Base-by-base conservation (phyloP, 30 jellyfish, hydroid and myxozoan species). In the Kudoa iwatai region DNA sequence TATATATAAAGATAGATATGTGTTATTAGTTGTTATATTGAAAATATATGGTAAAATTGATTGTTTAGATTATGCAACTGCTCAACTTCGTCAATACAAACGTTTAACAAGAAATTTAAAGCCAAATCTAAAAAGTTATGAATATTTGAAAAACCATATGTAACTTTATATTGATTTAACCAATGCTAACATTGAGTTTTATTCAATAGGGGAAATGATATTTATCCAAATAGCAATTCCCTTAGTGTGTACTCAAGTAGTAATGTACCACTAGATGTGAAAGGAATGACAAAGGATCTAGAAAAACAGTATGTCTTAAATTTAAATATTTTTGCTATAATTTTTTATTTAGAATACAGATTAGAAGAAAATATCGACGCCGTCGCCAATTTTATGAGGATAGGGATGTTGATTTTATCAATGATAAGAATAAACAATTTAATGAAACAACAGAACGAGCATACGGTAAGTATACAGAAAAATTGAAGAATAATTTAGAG, bases 371-470 rank as follows among this genome's bases (percentile, higher is more conserved):
- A 41, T 62, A 30, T 43, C 82, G 57, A 36, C 69, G 93, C 31
- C 53, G 93, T 9, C 82, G 93, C 11, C 93, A 61, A 39, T 85
- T 59, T 33, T 55, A 49, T 34, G 87, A 61, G 43, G 93, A 74
- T 31, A 59, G 84, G 20, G 93, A 74, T 34, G 53, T 74, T 39
- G 87, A 74, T 53, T 74, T 59, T 53, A 74, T 74, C 57, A 74
- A 74, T 41, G 93, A 74, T 34, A 56, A 65, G 2, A 74, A 74
- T 58, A 62, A 44, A 52, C 62, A 62, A 46, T 74, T 60, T 65
- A 74, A 74, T 58, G 65, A 60, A 28, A 74, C 59, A 42, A 85
- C 93, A 0, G 87, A 74, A 42, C 81, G 87, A 25, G 59, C 45
- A 46, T 74, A 61, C 40, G 93, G 93, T 25, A 52, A 74, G 31